Evolutionary conservation across 2,797 vertebrate genomes (phyloP).

Genomic region (Streptopelia turtur): DNA sequence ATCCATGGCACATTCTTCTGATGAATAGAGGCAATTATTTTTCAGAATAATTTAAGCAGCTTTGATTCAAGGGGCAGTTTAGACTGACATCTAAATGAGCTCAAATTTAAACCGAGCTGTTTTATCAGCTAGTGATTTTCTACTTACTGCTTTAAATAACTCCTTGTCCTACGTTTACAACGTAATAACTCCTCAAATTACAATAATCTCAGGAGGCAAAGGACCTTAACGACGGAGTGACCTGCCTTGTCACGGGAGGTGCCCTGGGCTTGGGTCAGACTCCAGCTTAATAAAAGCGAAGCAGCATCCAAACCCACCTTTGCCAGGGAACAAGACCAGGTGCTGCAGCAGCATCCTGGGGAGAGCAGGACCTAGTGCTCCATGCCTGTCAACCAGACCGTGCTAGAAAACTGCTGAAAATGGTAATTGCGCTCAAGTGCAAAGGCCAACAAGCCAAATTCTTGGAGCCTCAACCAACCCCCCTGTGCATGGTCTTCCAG

Average conservation of each 20-base stretch:
- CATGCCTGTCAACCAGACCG: accelerated
- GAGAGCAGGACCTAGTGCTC: not conserved
- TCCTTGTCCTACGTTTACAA: accelerated
- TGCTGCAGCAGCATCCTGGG: not conserved
- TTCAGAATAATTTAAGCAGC: constrained; percentile 15
- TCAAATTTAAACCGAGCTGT: not conserved
- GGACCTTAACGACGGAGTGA: not conserved
- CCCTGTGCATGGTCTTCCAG: not conserved
- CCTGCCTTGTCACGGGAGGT: not conserved
- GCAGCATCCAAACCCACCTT: not conserved
- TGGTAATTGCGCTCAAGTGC: not conserved
- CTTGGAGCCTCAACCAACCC: not conserved
- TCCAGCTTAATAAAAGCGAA: not conserved
- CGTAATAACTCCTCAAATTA: not conserved
- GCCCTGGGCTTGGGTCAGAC: not conserved
- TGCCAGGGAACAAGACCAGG: not conserved
- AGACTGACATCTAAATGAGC: not conserved
- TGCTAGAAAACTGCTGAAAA: not conserved
- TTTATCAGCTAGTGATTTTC: not conserved
- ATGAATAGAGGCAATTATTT: constrained; percentile 28
- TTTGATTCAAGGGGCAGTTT: constrained; percentile 38
- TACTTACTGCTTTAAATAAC: not conserved
- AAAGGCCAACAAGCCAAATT: not conserved
- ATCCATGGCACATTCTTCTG: not conserved
- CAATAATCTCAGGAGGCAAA: not conserved